These are phyloP conservation scores for Xestia rhomboidea DNA, from an alignment of 2,888 invertebrate species.

Conservation along the genomic window DNA sequence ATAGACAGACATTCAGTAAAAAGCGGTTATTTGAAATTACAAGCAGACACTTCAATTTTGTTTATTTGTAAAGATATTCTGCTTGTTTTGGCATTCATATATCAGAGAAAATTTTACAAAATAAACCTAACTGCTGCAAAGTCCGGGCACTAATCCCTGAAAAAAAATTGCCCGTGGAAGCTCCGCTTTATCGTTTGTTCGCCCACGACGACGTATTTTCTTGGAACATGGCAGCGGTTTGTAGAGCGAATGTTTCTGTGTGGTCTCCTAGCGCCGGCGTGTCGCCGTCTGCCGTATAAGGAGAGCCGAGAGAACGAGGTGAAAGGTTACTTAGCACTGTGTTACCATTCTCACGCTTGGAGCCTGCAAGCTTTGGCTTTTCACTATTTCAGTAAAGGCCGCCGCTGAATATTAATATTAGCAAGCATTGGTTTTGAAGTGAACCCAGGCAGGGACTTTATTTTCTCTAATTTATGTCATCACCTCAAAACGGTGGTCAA, in stretches of 20 bases:
- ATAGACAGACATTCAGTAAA: too few species aligned
- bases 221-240: slow-evolving; percentile 64
- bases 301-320: slow-evolving; percentile 75
- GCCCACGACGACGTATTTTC: slow-evolving; percentile 68
- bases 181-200: slow-evolving; percentile 60
- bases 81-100: background rate
- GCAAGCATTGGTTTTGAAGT: background rate
- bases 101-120: background rate
- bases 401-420: slow-evolving; percentile 5
- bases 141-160: background rate
- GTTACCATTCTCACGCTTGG: slow-evolving; percentile 79
- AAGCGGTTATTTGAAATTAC: too few species aligned
- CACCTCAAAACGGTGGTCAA: background rate
- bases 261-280: slow-evolving; percentile 76
- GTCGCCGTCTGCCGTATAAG: slow-evolving; percentile 73
- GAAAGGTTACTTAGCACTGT: slow-evolving; percentile 80
- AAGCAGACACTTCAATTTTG: too few species aligned
- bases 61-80: background rate
- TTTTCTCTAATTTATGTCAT: background rate
- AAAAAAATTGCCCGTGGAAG: slow-evolving; percentile 18
- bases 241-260: slow-evolving; percentile 64
- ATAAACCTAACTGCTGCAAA: too few species aligned
- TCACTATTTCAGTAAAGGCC: slow-evolving; percentile 34
- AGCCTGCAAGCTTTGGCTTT: slow-evolving; percentile 31
- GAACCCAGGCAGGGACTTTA: background rate